A percentile compares a stretch with the other conserved stretches of the same genome.
phyloP scores from a whole-genome alignment of 2,888 invertebrate genomes.

The Brenthis hecate region DNA sequence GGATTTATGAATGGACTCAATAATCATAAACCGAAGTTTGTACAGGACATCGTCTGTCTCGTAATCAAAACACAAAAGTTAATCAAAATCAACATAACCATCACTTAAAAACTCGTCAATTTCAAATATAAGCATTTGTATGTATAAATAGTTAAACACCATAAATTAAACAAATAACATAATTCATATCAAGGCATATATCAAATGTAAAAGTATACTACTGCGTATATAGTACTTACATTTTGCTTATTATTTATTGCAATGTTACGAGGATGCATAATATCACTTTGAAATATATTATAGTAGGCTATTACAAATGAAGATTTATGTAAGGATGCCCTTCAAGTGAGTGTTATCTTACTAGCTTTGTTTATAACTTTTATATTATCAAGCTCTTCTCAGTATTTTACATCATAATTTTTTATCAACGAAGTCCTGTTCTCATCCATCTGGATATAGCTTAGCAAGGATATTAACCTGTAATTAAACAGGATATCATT shows the following conservation, averaged over 20 bases:
- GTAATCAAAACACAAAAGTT: too few species aligned
- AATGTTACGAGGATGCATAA: conserved; percentile 32
- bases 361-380: conserved; percentile 38
- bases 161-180: too few species aligned
- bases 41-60: too few species aligned
- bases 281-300: conserved; percentile 40
- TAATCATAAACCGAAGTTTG: too few species aligned
- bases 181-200: too few species aligned
- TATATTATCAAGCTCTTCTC: conserved; percentile 26
- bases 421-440: conserved; percentile 20
- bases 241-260: conserved; percentile 33
- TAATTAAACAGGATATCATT: background rate
- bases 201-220: background rate
- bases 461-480: background rate
- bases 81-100: too few species aligned
- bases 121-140: too few species aligned
- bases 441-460: conserved; percentile 1
- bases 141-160: too few species aligned
- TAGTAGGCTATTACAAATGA: conserved; percentile 46
- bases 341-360: conserved; percentile 58
- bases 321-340: conserved; percentile 61
- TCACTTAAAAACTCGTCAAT: too few species aligned
- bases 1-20: too few species aligned
- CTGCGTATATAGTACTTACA: background rate
- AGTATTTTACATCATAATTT: conserved; percentile 18